phyloP scores from a whole-genome alignment of 2,888 invertebrate genomes.

The Argyra leucocephala region DNA sequence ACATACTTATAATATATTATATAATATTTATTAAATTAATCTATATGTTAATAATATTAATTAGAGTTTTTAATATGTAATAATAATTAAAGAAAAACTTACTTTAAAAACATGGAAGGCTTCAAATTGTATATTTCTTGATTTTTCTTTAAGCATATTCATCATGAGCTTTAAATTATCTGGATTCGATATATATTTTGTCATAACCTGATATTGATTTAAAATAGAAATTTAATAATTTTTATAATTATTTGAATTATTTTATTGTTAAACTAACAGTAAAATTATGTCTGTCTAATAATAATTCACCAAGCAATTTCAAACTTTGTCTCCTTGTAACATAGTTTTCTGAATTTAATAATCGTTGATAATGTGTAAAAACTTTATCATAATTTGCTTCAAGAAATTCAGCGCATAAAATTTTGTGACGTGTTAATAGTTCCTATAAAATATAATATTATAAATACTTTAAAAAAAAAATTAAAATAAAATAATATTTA shows the following conservation, averaged over 20 bases:
- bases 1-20: too few species aligned
- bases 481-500: slow-evolving; percentile 36
- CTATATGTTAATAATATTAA: too few species aligned
- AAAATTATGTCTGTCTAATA: slow-evolving; percentile 98
- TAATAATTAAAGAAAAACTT: slow-evolving; percentile 22
- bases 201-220: slow-evolving; percentile 61
- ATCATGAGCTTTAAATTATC: slow-evolving; percentile 99
- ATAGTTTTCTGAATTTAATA: slow-evolving; percentile 98
- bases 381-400: slow-evolving; percentile 98
- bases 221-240: slow-evolving; percentile 11
- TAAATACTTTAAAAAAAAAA: slow-evolving; percentile 8
- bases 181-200: slow-evolving; percentile 97
- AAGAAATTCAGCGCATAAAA: slow-evolving; percentile 94
- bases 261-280: slow-evolving; percentile 53
- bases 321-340: slow-evolving; percentile 97
- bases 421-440: slow-evolving; percentile 86
- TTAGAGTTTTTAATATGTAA: too few species aligned
- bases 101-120: slow-evolving; percentile 99
- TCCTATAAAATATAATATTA: slow-evolving; percentile 51
- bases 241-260: neutral
- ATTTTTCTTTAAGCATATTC: slow-evolving; percentile 99
- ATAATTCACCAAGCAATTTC: slow-evolving; percentile 91
- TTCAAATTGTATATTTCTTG: slow-evolving; percentile 99
- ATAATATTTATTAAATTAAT: too few species aligned
- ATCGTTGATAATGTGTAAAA: slow-evolving; percentile 91